Evolutionary conservation across 2,113 vertebrate genomes (phyloP), one percentile per base, ranked within the genome.

Genomic region (Antigone vipio): DNA sequence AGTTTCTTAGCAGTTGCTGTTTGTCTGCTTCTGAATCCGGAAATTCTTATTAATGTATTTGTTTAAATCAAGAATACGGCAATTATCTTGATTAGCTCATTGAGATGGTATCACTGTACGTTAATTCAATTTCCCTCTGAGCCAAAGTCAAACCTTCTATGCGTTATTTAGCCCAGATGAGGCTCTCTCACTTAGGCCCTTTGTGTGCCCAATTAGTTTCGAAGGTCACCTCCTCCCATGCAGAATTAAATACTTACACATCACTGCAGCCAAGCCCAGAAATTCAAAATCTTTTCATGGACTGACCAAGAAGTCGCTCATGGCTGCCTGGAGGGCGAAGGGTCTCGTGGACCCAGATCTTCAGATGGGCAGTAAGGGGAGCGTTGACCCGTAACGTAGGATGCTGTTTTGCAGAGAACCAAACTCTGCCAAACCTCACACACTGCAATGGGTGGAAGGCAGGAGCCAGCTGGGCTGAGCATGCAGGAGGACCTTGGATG

Each of bases 81-180:
- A 98, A 95, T 98, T 98, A 96, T 97, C 96, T 97, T 96, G 95
- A 98, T 98, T 98, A 98, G 96, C 91, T 97, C 93, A 76, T 76
- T 82, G 88, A 95, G 97, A 97, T 97, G 89, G 84, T 98, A 97
- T 95, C 95, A 76, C 62, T 91, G 94, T 96, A 95, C 20, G 3
- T 94, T 97, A 97, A 98, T 96, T 97, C 87, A 92, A 66, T 97
- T 97, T 97, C 85, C 88, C 74, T 83, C 76, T 66, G 89, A 97
- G 92, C 63, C 87, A 77, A 40, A 45, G 85, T 84, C 92, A 97
- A 97, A 89, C 66, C 84, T 95, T 92, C 85, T 59, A 88, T 93
- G 90, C 71, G 64, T 95, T 97, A 97, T 96, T 97, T 97, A 98
- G 81, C 94, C 90, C 91, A 84, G 91, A 96, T 83, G 96, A 97